Evolutionary conservation across 2,797 vertebrate genomes (phyloP), one percentile per base, ranked within the genome.

Genomic region (Coregonus ussuriensis): DNA sequence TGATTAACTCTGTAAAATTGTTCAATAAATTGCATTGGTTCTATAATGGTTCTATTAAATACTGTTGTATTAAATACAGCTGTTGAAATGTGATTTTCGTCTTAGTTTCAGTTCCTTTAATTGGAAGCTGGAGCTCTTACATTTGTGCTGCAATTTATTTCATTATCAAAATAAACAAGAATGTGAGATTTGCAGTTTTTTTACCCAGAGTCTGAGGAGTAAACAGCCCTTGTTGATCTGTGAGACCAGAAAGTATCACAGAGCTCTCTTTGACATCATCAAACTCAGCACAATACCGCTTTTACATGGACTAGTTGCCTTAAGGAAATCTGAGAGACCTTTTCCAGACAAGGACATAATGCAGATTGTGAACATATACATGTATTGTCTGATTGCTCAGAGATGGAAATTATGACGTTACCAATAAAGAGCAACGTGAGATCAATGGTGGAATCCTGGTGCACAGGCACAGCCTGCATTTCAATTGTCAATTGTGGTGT

Each of bases 151-250:
- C 84, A 91, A 91, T 93, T 93, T 90, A 72, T 90, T 91, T 87
- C 91, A 92, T 92, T 89, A 90, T 89, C 85, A 79, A 91, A 90
- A 91, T 85, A 92, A 90, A 93, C 88, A 85, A 81, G 88, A 86
- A 85, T 79, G 82, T 79, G 80, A 83, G 84, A 85, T 86, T 85
- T 88, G 75, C 83, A 82, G 85, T 88, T 87, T 92, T 87, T 93
- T 92, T 93, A 90, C 83, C 76, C 79, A 84, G 77, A 78, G 82
- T 80, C 75, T 66, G 66, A 81, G 72, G 80, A 71, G 86, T 85
- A 90, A 91, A 92, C 83, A 85, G 62, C 86, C 82, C 72, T 52
- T 80, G 88, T 85, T 83, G 84, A 91, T 89, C 82, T 88, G 87
- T 88, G 86, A 87, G 85, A 82, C 66, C 85, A 80, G 84, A 86